Conservation (phyloP, 2,797 vertebrate species). For the Anguilla pacifica region DNA sequence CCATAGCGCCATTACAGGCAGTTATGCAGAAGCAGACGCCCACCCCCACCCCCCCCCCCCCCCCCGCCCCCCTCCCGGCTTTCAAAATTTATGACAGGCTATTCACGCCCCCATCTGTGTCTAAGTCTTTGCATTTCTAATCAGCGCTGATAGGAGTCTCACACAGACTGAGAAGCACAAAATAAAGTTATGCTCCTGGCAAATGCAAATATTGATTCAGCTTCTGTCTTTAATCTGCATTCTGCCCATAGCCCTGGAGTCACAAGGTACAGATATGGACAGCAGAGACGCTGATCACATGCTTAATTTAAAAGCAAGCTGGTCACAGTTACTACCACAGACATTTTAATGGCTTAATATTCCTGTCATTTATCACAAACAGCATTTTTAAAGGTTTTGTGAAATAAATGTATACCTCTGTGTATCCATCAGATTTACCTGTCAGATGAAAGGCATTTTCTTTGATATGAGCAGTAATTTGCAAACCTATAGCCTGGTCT, state of each 20-base stretch:
- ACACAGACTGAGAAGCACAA: background rate
- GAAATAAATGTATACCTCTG: background rate
- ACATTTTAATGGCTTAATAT: background rate
- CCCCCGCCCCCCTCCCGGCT: background rate
- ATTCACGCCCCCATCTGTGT: conserved; percentile 24
- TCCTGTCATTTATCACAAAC: background rate
- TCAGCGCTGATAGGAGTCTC: background rate
- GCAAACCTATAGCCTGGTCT: background rate
- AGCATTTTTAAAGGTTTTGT: background rate
- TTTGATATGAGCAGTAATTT: background rate
- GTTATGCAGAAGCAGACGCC: conserved; percentile 11
- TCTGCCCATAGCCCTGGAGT: background rate
- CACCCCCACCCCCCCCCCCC: background rate
- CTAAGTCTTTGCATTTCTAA: background rate
- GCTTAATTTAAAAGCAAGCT: background rate
- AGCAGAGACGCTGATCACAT: background rate
- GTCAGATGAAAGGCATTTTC: background rate
- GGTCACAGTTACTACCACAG: background rate
- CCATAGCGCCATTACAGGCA: conserved; percentile 15
- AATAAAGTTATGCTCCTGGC: background rate
- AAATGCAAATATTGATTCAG: conserved; percentile 15
- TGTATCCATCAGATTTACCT: background rate
- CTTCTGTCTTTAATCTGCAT: background rate
- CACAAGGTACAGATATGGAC: background rate
- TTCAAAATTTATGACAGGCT: conserved; percentile 22